Evolutionary conservation across 2,797 vertebrate genomes (phyloP).

Genomic region (Gymnoscopelus microlampas): DNA sequence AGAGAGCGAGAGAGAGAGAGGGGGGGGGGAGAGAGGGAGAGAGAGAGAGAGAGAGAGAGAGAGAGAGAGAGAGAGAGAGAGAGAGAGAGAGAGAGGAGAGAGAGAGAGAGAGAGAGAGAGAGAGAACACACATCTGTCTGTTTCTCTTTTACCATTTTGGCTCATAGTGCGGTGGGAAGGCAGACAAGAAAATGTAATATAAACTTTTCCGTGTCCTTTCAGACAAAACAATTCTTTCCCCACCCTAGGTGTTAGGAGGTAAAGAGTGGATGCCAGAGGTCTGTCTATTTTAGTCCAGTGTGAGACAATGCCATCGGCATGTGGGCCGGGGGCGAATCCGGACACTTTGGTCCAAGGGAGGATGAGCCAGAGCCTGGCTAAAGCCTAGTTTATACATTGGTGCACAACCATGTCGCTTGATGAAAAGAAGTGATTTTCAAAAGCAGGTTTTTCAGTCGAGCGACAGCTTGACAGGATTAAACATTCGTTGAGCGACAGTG

Average conservation of each 20-base stretch:
- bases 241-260: slow-evolving; percentile 42
- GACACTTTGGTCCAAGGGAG: slow-evolving; percentile 34
- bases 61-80: neutral
- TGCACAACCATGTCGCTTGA: too few species aligned
- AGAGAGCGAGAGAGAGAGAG: neutral
- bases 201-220: slow-evolving; percentile 36
- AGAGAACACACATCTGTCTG: slow-evolving; percentile 12
- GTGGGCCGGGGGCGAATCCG: slow-evolving; percentile 41
- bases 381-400: too few species aligned
- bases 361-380: slow-evolving; percentile 23
- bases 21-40: neutral
- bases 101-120: neutral
- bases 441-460: too few species aligned
- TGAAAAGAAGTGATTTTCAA: too few species aligned
- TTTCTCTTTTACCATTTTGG: slow-evolving; percentile 45
- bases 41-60: neutral
- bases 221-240: slow-evolving; percentile 47
- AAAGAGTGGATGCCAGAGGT: slow-evolving; percentile 26
- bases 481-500: too few species aligned
- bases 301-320: slow-evolving; percentile 52
- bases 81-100: neutral
- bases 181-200: slow-evolving; percentile 39
- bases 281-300: slow-evolving; percentile 56
- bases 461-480: too few species aligned
- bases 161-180: slow-evolving; percentile 40